These are phyloP conservation scores for Nansenia antarctica DNA, from an alignment of 2,113 vertebrate genomes.

Conservation along the genomic window DNA sequence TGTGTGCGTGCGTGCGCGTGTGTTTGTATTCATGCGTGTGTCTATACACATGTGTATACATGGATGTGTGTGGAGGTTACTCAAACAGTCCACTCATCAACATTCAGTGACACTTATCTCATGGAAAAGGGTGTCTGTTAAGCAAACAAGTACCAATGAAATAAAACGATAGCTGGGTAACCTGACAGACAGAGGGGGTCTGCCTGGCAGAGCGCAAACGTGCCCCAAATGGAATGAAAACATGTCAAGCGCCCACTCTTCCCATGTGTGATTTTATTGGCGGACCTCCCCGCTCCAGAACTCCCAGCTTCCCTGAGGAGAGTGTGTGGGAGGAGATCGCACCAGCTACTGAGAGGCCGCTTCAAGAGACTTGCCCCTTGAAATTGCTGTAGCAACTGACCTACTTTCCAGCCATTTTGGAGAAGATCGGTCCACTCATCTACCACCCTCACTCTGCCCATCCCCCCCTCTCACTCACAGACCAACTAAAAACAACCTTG, in stretches of 20 bases:
- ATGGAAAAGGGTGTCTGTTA: constrained; percentile 10
- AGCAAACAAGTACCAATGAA: constrained; percentile 52
- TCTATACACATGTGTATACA: not conserved
- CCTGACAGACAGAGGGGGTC: constrained; percentile 29
- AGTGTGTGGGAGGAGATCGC: constrained; percentile 28
- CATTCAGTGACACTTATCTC: constrained; percentile 46
- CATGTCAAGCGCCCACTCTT: constrained; percentile 60
- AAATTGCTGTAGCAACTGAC: constrained; percentile 65
- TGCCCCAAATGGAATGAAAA: constrained; percentile 33
- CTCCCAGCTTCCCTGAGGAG: constrained; percentile 43
- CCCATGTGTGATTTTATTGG: constrained; percentile 59
- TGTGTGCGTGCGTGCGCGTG: not conserved
- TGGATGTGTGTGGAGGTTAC: constrained; percentile 31
- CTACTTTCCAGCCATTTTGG: constrained; percentile 61
- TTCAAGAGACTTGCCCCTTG: constrained; percentile 52
- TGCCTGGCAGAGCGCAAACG: constrained; percentile 36
- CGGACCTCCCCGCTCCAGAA: constrained; percentile 34
- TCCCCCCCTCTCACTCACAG: constrained; percentile 22
- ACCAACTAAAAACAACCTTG: constrained; percentile 59
- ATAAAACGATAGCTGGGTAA: constrained; percentile 36
- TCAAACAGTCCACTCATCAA: constrained; percentile 34
- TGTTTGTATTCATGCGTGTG: not conserved
- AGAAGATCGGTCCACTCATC: constrained; percentile 47
- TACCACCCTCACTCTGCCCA: constrained; percentile 35
- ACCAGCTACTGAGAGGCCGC: constrained; percentile 48